Conservation (phyloP, 2,113 vertebrate species). For the Nothocercus nigrocapillus region DNA sequence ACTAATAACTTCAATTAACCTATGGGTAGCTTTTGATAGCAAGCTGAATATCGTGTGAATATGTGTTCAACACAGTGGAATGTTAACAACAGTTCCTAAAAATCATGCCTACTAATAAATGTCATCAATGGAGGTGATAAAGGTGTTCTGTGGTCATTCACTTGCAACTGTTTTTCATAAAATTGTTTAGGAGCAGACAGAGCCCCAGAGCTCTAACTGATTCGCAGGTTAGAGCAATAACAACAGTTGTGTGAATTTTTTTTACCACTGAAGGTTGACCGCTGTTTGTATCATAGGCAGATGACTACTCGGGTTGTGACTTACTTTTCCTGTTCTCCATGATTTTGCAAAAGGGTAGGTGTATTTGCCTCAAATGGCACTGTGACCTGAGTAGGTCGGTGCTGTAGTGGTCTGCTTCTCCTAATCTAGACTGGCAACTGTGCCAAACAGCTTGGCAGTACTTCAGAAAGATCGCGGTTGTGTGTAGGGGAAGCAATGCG, state of each 20-base stretch:
- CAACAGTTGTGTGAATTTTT: background rate
- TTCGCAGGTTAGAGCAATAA: background rate
- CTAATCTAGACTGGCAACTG: conserved; percentile 60
- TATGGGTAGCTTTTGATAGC: background rate
- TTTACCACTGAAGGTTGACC: background rate
- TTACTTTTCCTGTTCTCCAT: background rate
- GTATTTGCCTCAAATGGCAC: background rate
- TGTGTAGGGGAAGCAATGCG: conserved; percentile 49
- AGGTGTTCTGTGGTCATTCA: background rate
- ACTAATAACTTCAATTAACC: background rate
- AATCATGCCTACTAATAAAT: background rate
- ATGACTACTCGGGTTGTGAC: background rate
- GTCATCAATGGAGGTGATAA: background rate
- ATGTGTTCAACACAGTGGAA: background rate
- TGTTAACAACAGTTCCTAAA: background rate
- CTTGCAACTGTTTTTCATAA: background rate
- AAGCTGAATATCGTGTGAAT: background rate
- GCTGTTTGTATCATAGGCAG: fast-evolving
- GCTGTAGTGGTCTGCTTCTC: background rate
- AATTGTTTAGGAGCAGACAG: background rate
- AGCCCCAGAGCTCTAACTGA: background rate
- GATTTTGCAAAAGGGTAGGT: background rate
- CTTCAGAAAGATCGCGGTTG: conserved; percentile 29
- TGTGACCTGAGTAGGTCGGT: background rate
- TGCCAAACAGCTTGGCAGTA: conserved; percentile 53